Conservation (phyloP, 2,113 vertebrate species). For the Microcebus lehilahytsara region DNA sequence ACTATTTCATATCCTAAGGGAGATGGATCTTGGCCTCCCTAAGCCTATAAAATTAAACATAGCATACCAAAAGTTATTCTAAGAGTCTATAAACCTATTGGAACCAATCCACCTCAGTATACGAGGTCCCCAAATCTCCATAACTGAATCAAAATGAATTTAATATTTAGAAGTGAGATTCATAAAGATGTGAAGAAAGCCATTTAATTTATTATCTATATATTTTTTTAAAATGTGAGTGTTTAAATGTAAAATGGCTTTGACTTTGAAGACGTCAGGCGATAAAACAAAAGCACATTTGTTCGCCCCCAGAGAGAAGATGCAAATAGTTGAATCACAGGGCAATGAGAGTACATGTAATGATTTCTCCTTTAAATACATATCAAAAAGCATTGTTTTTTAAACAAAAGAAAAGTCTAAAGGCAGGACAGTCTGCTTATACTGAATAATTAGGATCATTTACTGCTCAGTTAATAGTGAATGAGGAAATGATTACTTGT, state of each 20-base stretch:
- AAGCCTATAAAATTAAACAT: background rate
- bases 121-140: background rate
- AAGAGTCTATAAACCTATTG: background rate
- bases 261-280: background rate
- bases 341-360: background rate
- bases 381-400: background rate
- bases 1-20: background rate
- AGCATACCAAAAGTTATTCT: background rate
- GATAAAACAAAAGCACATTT: background rate
- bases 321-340: background rate
- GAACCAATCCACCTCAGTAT: background rate
- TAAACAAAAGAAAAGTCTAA: background rate
- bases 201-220: background rate
- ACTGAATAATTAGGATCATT: background rate
- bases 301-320: background rate
- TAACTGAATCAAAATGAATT: background rate
- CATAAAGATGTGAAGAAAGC: background rate
- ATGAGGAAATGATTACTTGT: background rate
- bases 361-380: background rate
- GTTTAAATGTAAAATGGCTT: background rate
- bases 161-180: background rate
- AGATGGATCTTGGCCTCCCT: background rate
- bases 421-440: background rate
- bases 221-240: background rate
- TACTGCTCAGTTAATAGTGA: background rate